Base-by-base conservation (phyloP, 2,113 vertebrate species). In the Notothenia coriiceps region DNA sequence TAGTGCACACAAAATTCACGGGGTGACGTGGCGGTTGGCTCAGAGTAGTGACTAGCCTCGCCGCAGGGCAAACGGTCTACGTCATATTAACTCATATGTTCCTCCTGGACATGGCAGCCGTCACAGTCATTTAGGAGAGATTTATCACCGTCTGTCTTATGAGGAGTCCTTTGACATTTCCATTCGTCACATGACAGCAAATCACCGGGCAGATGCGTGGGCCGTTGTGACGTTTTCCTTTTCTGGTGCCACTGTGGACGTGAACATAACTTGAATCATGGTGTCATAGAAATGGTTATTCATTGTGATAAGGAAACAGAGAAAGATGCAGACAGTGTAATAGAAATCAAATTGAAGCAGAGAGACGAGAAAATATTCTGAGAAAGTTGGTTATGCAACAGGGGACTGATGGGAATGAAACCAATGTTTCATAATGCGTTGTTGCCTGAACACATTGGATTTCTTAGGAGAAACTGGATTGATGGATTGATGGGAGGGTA, bases 51-150 rank as follows among this genome's bases (percentile, higher is more conserved):
- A 62, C 25, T 12, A 18, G 17, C 15, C 25, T 12, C 14, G 17
- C 15, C 11, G 25, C 12, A n/a, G 22, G 40, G 14, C 14, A 47
- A 13, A 60, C 6, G 22, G 10, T 67, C 46, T 17, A 74, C 10
- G 29, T 64, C 59, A 71, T 66, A 80, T 83, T 84, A 82, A 86
- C 80, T 88, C 81, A 80, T 77, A 84, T 65, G 64, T 56, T 86
- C 75, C 86, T 84, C 63, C 70, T 47, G 78, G 81, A 80, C 74
- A 83, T 51, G 66, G 71, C 74, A 78, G 82, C 86, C 33, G 44
- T 89, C 85, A 86, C 67, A 79, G 77, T 85, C 76, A 73, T 88
- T 92, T 81, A 83, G 33, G 35, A 68, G 47, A 92, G 79, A 91
- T 86, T 79, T 74, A 89, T 89, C 59, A 65, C 17, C 18, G 22